Conservation (phyloP, 2,888 invertebrate genomes). For the Macaria notata region DNA sequence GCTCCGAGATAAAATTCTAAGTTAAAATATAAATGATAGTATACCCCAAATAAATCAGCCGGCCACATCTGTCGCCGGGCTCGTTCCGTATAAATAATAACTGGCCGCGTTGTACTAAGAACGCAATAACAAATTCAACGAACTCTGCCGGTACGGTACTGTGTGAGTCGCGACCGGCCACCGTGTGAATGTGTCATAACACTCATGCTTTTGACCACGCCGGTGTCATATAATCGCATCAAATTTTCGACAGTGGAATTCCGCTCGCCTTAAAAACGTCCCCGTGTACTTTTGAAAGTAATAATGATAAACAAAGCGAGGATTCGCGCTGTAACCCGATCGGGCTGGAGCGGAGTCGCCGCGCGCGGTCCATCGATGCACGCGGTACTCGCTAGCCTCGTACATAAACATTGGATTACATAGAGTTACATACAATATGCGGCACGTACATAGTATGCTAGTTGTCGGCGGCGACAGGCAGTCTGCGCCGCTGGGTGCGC, state of each 20-base stretch:
- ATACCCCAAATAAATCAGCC: slow-evolving; percentile 65
- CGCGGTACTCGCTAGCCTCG: slow-evolving; percentile 49
- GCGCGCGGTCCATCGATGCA: slow-evolving; percentile 34
- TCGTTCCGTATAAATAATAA: slow-evolving; percentile 70
- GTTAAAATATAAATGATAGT: slow-evolving; percentile 51
- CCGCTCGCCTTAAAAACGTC: slow-evolving; percentile 54
- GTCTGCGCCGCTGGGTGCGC: slow-evolving; percentile 72
- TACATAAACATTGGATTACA: slow-evolving; percentile 68
- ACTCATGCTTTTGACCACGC: slow-evolving; percentile 65
- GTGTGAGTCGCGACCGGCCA: slow-evolving; percentile 72
- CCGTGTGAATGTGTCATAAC: slow-evolving; percentile 77
- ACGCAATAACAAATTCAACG: slow-evolving; percentile 82
- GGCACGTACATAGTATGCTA: slow-evolving; percentile 70
- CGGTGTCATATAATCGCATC: slow-evolving; percentile 72
- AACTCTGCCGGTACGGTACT: slow-evolving; percentile 80
- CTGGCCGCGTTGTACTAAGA: slow-evolving; percentile 75
- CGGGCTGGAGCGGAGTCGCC: slow-evolving; percentile 31
- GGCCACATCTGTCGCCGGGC: slow-evolving; percentile 65
- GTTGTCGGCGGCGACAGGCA: slow-evolving; percentile 79
- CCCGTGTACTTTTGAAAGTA: slow-evolving; percentile 45
- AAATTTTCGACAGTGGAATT: slow-evolving; percentile 63
- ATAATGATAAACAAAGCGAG: slow-evolving; percentile 42
- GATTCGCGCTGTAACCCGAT: slow-evolving; percentile 54
- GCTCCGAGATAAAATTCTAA: slow-evolving; percentile 45
- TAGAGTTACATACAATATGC: slow-evolving; percentile 60